Conservation (phyloP, 2,888 invertebrate genomes). For the Himalopsyche japonica region DNA sequence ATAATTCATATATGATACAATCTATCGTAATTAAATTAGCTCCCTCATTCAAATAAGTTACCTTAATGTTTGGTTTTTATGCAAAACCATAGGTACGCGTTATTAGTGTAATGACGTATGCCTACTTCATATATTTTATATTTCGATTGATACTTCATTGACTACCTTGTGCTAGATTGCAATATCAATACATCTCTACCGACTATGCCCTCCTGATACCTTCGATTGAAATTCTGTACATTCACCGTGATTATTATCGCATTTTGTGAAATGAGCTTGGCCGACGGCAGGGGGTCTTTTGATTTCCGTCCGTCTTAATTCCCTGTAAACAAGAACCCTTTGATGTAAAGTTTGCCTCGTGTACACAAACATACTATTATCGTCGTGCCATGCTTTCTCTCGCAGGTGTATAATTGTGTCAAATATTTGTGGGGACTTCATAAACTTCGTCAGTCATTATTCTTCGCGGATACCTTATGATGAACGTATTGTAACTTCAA, state of each 20-base stretch:
- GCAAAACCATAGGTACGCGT: no score
- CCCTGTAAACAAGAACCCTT: not conserved
- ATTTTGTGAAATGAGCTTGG: not conserved
- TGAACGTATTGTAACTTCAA: not conserved
- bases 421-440: not conserved
- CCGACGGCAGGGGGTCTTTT: not conserved
- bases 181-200: not conserved
- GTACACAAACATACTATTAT: not conserved
- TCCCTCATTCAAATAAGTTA: no score
- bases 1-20: no score
- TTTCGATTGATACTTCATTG: no score
- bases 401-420: not conserved
- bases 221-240: not conserved
- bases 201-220: not conserved
- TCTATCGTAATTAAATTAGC: no score
- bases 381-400: not conserved
- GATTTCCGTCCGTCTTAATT: not conserved
- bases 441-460: not conserved
- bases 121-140: no score
- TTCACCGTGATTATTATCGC: not conserved
- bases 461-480: not conserved
- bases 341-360: not conserved
- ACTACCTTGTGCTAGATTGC: not conserved
- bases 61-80: no score
- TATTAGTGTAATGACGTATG: no score